phyloP scores from a whole-genome alignment of 2,888 invertebrate genomes.

The Carpatolechia fugitivella region DNA sequence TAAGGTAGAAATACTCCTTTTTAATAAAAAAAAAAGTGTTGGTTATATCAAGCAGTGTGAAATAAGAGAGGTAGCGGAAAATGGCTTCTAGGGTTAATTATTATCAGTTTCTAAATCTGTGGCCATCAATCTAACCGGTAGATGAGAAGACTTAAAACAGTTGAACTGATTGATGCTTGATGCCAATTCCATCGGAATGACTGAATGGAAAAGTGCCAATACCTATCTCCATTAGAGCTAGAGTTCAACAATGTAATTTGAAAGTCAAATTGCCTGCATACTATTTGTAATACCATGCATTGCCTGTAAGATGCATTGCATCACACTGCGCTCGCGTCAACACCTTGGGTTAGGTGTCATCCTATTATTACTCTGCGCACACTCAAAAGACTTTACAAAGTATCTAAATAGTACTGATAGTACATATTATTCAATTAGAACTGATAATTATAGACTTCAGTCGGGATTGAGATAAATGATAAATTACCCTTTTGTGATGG shows the following conservation, averaged over 20 bases:
- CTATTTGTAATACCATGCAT: neutral
- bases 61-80: neutral
- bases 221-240: constrained; percentile 19
- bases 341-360: too few relatives aligned
- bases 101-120: neutral
- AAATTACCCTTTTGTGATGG: neutral
- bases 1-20: neutral
- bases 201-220: constrained; percentile 24
- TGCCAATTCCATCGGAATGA: constrained; percentile 14
- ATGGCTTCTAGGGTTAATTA: neutral
- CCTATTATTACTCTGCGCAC: too few relatives aligned
- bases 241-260: constrained; percentile 16
- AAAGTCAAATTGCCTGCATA: constrained; percentile 1
- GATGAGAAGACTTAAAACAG: constrained; percentile 17
- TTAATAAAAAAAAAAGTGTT: neutral
- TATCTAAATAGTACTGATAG: too few relatives aligned
- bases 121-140: neutral
- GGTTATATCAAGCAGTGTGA: neutral
- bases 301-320: neutral
- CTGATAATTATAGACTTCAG: neutral
- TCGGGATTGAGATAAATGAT: neutral
- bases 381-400: too few relatives aligned
- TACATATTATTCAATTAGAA: too few relatives aligned
- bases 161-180: constrained; percentile 22
- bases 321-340: too few relatives aligned